Base-by-base conservation (phyloP, 1,140 invertebrate genomes). In the Drosophila kikkawai region DNA sequence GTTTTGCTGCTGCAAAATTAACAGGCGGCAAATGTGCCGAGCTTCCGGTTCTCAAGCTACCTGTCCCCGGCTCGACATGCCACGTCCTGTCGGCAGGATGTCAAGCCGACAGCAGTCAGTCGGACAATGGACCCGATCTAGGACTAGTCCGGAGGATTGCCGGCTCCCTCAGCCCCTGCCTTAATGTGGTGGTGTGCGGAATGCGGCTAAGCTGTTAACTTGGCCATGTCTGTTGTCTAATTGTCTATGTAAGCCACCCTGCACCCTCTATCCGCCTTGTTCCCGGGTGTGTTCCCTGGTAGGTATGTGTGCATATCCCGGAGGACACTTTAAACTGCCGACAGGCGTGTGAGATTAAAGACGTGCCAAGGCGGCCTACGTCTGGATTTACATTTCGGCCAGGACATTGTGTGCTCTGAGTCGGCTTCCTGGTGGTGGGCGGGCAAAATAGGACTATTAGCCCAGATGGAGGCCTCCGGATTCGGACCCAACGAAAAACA, bases 251-350 rank as follows among this genome's bases (percentile, higher is more conserved):
- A 82, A 56, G 69, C 44, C 68, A 22, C 29, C 19, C 44, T 37
- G 17, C 68, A 11, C 13, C n/a, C 69, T 44, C 44, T 17, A 32
- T 36, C 67, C 66, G 29, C 13, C 15, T n/a, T 55, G 53, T 39
- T 37, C 53, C 34, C 37, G 11, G 48, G 36, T 50, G 41, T 70
- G 74, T 45, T 41, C 39, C 37, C 37, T 7, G 39, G 37, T 26
- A 17, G 32, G 41, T 67, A 69, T 57, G 63, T 19, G 39, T 58
- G 17, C 32, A 13, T 19, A 41, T 75, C 83, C 84, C 84, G 56
- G 44, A 70, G 80, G 85, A 88, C 85, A 90, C 81, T 88, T 88
- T 88, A 88, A 88, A 90, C 74, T 66, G 80, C 84, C 85, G 63
- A 63, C 66, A 66, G 66, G 57, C 68, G 74, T 84, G 73, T 69